Evolutionary conservation across 1,140 invertebrate genomes (phyloP).

Genomic region (Drosophila auraria): DNA sequence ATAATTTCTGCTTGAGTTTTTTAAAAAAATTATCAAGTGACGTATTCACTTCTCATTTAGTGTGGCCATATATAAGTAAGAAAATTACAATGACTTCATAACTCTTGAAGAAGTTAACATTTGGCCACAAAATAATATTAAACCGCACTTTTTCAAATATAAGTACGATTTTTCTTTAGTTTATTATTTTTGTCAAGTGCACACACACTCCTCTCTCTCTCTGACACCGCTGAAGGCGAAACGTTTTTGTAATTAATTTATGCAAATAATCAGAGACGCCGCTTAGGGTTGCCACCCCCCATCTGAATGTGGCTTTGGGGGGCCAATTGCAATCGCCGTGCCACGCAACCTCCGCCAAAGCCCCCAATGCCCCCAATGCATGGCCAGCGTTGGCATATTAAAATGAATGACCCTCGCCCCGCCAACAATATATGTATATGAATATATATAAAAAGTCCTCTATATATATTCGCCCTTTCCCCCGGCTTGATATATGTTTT

Average conservation of each 20-base stretch:
- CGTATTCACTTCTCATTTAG: too few species aligned
- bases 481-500: constrained; percentile 11
- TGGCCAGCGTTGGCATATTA: constrained; percentile 70
- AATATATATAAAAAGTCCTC: constrained; percentile 31
- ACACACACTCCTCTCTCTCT: constrained; percentile 13
- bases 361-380: constrained; percentile 20
- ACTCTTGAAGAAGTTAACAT: too few species aligned
- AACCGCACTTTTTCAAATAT: neutral
- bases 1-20: too few species aligned
- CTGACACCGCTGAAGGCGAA: constrained; percentile 34
- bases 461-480: constrained; percentile 1
- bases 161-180: neutral
- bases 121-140: too few species aligned
- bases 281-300: constrained; percentile 32
- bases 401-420: constrained; percentile 69
- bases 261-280: constrained; percentile 73
- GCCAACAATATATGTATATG: constrained; percentile 35
- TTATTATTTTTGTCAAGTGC: constrained; percentile 10
- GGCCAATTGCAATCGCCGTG: constrained; percentile 43
- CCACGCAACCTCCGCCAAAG: neutral
- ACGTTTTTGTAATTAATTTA: constrained; percentile 81
- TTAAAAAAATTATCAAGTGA: too few species aligned
- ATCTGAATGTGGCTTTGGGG: neutral
- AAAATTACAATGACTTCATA: too few species aligned
- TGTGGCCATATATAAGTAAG: too few species aligned